Conservation (phyloP, 1,140 invertebrate genomes). For the Sesamia nonagrioides region DNA sequence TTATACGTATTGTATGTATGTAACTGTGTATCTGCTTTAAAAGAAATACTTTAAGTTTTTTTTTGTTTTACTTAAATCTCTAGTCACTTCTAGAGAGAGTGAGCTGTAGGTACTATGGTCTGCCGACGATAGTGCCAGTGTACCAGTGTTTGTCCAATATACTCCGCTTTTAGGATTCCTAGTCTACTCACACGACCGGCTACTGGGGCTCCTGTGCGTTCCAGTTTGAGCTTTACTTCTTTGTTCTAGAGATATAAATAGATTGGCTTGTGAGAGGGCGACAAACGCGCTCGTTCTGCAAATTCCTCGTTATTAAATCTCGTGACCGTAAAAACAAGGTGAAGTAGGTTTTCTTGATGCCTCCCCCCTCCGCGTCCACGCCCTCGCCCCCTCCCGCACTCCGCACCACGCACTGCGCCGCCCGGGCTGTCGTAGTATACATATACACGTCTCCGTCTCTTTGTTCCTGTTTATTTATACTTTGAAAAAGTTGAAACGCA, state of each 20-base stretch:
- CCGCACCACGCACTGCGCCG: neutral
- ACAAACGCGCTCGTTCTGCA: conserved; percentile 39
- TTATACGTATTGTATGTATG: no score
- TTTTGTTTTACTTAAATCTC: no score
- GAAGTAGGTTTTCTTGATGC: conserved; percentile 35
- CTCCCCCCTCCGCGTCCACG: neutral
- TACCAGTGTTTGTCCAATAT: conserved; percentile 12
- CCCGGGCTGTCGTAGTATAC: conserved; percentile 9
- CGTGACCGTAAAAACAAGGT: conserved; percentile 48
- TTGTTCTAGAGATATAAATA: conserved; percentile 17
- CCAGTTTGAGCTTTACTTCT: conserved; percentile 9
- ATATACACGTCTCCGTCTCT: conserved; percentile 10
- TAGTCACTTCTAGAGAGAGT: no score
- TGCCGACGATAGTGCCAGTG: no score
- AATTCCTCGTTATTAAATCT: conserved; percentile 48
- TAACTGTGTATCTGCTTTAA: no score
- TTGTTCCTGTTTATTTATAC: conserved; percentile 17
- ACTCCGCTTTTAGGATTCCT: neutral
- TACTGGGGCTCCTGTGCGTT: neutral
- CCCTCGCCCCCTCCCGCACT: neutral
- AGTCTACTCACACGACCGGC: no score
- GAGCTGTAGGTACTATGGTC: no score
- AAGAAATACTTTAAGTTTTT: no score
- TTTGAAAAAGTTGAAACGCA: neutral
- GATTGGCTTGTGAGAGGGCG: conserved; percentile 15